A percentile compares a stretch with the other conserved stretches of the same genome.
phyloP scores from a whole-genome alignment of 1,140 invertebrate genomes.

The Heliothis virescens region DNA sequence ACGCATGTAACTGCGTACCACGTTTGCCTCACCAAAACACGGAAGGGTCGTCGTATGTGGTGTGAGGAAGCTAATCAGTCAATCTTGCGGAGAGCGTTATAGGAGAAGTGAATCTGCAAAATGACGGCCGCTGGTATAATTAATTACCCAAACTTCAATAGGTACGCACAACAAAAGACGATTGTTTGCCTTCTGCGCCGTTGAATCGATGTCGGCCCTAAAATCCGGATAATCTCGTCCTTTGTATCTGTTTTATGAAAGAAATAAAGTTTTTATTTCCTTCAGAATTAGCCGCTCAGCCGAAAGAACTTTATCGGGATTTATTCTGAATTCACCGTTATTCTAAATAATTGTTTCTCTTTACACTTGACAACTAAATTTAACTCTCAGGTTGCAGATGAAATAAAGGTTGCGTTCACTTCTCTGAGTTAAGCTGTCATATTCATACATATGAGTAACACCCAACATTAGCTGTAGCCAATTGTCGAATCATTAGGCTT shows the following conservation, averaged over 20 bases:
- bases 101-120: constrained; percentile 77
- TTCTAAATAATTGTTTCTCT: constrained; percentile 28
- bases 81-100: constrained; percentile 67
- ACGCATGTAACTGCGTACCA: constrained; percentile 8
- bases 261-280: constrained; percentile 80
- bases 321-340: constrained; percentile 10
- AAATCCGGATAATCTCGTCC: constrained; percentile 78
- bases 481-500: constrained; percentile 27
- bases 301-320: constrained; percentile 50
- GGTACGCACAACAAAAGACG: constrained; percentile 75
- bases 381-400: not conserved
- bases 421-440: not conserved
- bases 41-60: constrained; percentile 38
- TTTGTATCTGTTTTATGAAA: constrained; percentile 78
- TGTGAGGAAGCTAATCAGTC: constrained; percentile 68
- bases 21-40: constrained; percentile 12
- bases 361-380: not conserved
- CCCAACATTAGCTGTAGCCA: not conserved
- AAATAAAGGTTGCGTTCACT: not conserved
- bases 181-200: constrained; percentile 78
- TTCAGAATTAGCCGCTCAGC: constrained; percentile 63
- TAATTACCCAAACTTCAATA: constrained; percentile 79
- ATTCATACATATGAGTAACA: not conserved
- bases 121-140: constrained; percentile 74
- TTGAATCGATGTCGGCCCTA: constrained; percentile 76